Evolutionary conservation across 1,140 invertebrate species (phyloP), one percentile per base, ranked within the genome.

Genomic region (Elymnias hypermnestra): DNA sequence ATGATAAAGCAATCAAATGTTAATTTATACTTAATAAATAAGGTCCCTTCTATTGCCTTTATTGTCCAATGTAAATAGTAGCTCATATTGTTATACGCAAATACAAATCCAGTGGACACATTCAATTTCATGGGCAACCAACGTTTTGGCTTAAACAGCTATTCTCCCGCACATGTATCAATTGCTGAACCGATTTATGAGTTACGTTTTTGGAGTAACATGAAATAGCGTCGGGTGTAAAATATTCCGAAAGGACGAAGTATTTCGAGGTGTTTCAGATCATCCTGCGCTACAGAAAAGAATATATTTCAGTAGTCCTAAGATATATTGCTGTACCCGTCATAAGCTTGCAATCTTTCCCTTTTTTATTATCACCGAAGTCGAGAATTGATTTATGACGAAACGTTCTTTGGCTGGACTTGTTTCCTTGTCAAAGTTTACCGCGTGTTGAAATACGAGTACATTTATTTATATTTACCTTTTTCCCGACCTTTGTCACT

Each of bases 41-140:
- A n/a, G 4, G 26, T 5, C 47, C 10, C 23, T 22, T 50, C 47
- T 15, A 50, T 42, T 19, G 2, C 1, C 3, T 29, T 6, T 50
- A 21, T 6, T 18, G 37, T 23, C 3, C 2, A 2, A 37, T 6
- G 18, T 47, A 31, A 41, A 50, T 43, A 13, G 23, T 25, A 48
- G 29, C 51, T 28, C 50, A 53, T 46, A 33, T 38, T 46, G 41
- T 46, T 41, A 53, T 42, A 53, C 51, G 51, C 31, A 13, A 14
- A 25, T 48, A 53, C 45, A 43, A 40, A 48, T 38, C 33, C 51
- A 43, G 48, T 52, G 48, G 53, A 57, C 53, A 57, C 23, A 56
- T 57, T 57, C 53, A 52, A 57, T 57, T 57, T 57, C 53, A 57
- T 48, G 48, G 53, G 38, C 31, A 52, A 26, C 28, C 53, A 49